Percentiles rank a stretch among this genome's conserved stretches.
phyloP scores from a whole-genome alignment of 2,888 invertebrate genomes.

The Eupithecia abbreviata region DNA sequence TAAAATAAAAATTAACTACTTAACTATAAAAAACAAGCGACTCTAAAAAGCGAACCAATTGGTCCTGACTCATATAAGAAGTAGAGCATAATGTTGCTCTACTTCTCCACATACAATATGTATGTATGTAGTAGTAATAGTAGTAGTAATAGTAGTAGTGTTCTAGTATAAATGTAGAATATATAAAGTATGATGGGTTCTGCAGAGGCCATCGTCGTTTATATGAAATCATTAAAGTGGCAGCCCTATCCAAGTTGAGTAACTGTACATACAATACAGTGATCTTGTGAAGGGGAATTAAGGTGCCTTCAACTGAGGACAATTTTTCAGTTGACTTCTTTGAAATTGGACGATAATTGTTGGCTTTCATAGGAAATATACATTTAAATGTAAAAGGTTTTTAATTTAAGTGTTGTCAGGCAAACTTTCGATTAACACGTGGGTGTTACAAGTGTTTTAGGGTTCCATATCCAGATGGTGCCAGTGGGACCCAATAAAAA shows the following conservation, averaged over 20 bases:
- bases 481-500: neutral
- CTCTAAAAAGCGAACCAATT: too few relatives aligned
- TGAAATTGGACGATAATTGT: conserved; percentile 29
- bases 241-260: conserved; percentile 18
- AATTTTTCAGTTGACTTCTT: conserved; percentile 43
- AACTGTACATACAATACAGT: conserved; percentile 28
- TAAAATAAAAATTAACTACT: too few relatives aligned
- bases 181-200: too few relatives aligned
- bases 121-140: too few relatives aligned
- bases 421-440: conserved; percentile 12
- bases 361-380: conserved; percentile 16
- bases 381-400: conserved; percentile 14
- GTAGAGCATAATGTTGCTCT: too few relatives aligned
- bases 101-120: too few relatives aligned
- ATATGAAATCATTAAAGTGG: neutral
- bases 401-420: neutral
- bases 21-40: too few relatives aligned
- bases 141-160: too few relatives aligned
- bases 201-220: neutral
- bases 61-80: too few relatives aligned
- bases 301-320: conserved; percentile 30
- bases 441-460: neutral
- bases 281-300: conserved; percentile 34
- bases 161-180: too few relatives aligned
- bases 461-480: neutral